These are phyloP conservation scores for Punctoribates punctum DNA, from an alignment of 2,888 invertebrate species.

Conservation along the genomic window DNA sequence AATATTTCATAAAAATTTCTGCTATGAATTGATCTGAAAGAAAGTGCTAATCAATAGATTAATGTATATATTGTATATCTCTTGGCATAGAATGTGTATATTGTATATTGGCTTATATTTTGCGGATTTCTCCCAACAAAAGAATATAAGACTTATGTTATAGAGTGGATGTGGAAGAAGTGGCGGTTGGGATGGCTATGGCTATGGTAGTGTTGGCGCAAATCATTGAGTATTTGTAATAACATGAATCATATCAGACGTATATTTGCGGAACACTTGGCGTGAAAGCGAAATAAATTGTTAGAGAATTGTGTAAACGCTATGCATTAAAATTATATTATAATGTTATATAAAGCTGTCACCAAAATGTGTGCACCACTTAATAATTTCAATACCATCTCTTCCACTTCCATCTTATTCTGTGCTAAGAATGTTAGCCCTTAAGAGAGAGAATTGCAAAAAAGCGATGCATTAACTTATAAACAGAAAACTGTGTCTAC, in stretches of 20 bases:
- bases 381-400: constrained; percentile 25
- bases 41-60: constrained; percentile 33
- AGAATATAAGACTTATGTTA: background rate
- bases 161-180: background rate
- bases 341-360: constrained; percentile 35
- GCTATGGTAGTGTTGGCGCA: background rate
- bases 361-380: constrained; percentile 29
- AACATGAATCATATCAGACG: constrained; percentile 18
- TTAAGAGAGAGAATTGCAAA: background rate
- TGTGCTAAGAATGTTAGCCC: background rate
- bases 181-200: background rate
- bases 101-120: background rate
- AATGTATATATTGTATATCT: constrained; percentile 6
- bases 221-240: constrained; percentile 26
- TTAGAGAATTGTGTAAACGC: constrained; percentile 21
- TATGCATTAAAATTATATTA: constrained; percentile 34
- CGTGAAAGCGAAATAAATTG: constrained; percentile 31
- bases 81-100: too few relatives aligned
- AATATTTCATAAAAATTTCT: constrained; percentile 3
- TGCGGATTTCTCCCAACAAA: background rate
- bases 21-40: background rate
- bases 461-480: too few relatives aligned
- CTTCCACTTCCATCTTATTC: background rate
- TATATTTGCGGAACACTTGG: constrained; percentile 32
- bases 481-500: background rate